Conservation (phyloP, 2,888 invertebrate genomes). For the Lasioglossum vierecki region DNA sequence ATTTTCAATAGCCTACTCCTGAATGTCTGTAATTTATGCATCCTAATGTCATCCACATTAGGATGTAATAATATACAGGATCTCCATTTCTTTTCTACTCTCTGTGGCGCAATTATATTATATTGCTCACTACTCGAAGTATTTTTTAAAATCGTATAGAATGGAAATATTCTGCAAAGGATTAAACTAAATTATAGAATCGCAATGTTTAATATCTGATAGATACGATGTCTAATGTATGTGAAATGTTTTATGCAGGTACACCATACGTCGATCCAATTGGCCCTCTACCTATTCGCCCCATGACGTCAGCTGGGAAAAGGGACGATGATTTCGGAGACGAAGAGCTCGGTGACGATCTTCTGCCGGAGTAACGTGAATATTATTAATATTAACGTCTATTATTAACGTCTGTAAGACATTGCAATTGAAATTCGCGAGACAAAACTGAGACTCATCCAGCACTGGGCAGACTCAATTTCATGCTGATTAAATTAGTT, state of each 20-base stretch:
- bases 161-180: background rate
- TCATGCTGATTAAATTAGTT: background rate
- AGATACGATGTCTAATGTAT: background rate
- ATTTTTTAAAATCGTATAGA: too few species aligned
- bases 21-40: constrained; percentile 56
- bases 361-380: constrained; percentile 87
- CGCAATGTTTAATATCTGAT: background rate
- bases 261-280: constrained; percentile 86
- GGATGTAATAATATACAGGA: background rate
- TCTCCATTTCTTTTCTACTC: too few species aligned
- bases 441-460: background rate
- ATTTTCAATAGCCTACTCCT: constrained; percentile 74
- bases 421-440: background rate
- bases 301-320: constrained; percentile 86
- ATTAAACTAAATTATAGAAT: background rate
- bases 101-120: too few species aligned
- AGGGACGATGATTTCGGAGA: constrained; percentile 89
- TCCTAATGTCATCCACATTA: background rate
- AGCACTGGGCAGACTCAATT: background rate
- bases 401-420: constrained; percentile 8
- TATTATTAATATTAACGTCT: constrained; percentile 7
- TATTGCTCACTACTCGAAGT: too few species aligned
- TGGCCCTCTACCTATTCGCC: constrained; percentile 86
- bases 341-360: constrained; percentile 90
- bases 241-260: constrained; percentile 79